phyloP scores from a whole-genome alignment of 2,113 vertebrate genomes.

The Dicerorhinus sumatrensis region DNA sequence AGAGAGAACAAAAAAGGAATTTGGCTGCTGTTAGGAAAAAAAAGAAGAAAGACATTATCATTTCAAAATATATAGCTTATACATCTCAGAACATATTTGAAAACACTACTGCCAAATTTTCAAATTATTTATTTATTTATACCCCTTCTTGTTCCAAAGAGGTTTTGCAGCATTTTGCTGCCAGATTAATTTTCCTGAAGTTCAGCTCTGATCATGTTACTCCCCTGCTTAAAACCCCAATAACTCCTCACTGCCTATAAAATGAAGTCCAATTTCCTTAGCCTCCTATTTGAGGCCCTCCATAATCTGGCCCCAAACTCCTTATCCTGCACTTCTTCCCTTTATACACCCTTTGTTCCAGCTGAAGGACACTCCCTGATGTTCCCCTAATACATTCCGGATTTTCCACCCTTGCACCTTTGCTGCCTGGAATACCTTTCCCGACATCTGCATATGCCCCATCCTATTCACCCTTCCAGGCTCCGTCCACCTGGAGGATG shows the following conservation, averaged over 20 bases:
- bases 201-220: constrained; percentile 53
- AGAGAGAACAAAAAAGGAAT: neutral
- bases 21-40: neutral
- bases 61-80: constrained; percentile 23
- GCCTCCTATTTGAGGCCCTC: constrained; percentile 37
- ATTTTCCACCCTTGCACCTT: neutral
- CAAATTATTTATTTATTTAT: constrained; percentile 63
- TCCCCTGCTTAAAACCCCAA: neutral
- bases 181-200: constrained; percentile 71
- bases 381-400: neutral
- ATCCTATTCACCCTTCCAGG: neutral
- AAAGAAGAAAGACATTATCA: neutral
- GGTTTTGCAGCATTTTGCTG: constrained; percentile 13
- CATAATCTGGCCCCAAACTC: neutral
- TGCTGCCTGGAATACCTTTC: neutral
- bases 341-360: neutral
- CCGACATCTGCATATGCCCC: neutral
- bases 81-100: neutral
- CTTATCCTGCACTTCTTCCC: neutral
- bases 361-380: neutral
- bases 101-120: neutral
- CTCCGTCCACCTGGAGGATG: neutral
- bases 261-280: constrained; percentile 57
- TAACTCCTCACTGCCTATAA: constrained; percentile 37
- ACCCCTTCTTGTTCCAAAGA: constrained; percentile 51